Evolutionary conservation across 2,113 vertebrate genomes (phyloP), one percentile per base, ranked within the genome.

Genomic region (Bettongia penicillata): DNA sequence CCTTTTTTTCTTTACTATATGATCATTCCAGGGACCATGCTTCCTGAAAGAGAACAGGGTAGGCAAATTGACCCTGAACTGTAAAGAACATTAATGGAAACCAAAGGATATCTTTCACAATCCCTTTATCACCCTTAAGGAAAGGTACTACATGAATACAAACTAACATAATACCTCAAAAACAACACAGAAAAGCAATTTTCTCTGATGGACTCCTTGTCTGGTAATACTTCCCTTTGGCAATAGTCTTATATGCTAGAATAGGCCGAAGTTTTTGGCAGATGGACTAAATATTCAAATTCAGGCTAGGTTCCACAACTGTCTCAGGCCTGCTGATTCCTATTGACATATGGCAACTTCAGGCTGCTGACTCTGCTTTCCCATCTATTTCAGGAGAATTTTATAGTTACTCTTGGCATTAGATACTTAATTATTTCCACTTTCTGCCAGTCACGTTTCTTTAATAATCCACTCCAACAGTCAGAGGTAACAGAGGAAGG

Each of bases 341-440:
- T 47, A 1, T 23, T 37, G 0, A 51, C 95, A 90, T 90, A 61
- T 43, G 95, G 89, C 52, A 53, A 90, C 52, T 90, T 95, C 93
- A 10, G 52, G 91, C 93, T 84, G 10, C 93, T 94, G 94, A 98
- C 52, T 92, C 52, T 50, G 25, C 90, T 90, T 61, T 19, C 93
- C 95, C 53, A 89, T n/a, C 95, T 50, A 96, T 23, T 91, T 49
- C 57, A 91, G 50, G 24, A 51, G 31, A 51, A 48, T 89, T 97
- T 94, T 97, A 53, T n/a, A 28, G 43, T 96, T 94, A 57, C 94
- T 94, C 90, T 68, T 90, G 89, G 96, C 92, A 96, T n/a, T 94
- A 97, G 97, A 94, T 57, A 25, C 89, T 91, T 93, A 43, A 97
- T 93, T 93, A 96, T 92, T 91, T 97, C 92, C 19, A 43, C 90